phyloP scores from a whole-genome alignment of 1,140 invertebrate genomes.

The Cryptotermes secundus region DNA sequence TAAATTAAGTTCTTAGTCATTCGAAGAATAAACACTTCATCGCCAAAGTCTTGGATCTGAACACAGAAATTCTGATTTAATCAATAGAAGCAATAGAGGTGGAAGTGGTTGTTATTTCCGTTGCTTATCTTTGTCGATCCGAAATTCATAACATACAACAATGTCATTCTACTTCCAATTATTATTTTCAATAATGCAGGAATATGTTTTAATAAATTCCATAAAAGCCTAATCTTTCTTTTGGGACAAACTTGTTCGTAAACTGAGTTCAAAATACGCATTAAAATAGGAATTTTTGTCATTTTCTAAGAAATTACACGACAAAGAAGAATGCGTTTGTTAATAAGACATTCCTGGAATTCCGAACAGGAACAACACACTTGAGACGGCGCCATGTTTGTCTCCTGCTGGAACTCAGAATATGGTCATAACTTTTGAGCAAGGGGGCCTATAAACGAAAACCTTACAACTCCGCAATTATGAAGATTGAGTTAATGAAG shows the following conservation, averaged over 20 bases:
- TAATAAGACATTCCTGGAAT: constrained; percentile 17
- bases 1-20: too few species aligned
- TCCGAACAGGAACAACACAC: constrained; percentile 1
- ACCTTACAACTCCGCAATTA: not conserved
- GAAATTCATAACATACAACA: not conserved
- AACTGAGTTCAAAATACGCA: not conserved
- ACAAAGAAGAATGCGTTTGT: not conserved
- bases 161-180: not conserved
- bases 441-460: not conserved
- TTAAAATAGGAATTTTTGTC: constrained; percentile 20
- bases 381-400: not conserved
- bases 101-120: too few species aligned
- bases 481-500: not conserved
- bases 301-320: not conserved
- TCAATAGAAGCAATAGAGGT: too few species aligned
- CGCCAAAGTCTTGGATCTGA: too few species aligned
- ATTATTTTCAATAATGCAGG: not conserved
- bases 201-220: constrained; percentile 3
- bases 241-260: not conserved
- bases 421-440: not conserved
- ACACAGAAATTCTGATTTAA: too few species aligned
- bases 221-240: not conserved
- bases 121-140: too few species aligned
- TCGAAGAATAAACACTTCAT: too few species aligned
- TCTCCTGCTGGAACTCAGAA: constrained; percentile 1